Evolutionary conservation across 2,797 vertebrate species (phyloP).

Genomic region (Sylvia borin): DNA sequence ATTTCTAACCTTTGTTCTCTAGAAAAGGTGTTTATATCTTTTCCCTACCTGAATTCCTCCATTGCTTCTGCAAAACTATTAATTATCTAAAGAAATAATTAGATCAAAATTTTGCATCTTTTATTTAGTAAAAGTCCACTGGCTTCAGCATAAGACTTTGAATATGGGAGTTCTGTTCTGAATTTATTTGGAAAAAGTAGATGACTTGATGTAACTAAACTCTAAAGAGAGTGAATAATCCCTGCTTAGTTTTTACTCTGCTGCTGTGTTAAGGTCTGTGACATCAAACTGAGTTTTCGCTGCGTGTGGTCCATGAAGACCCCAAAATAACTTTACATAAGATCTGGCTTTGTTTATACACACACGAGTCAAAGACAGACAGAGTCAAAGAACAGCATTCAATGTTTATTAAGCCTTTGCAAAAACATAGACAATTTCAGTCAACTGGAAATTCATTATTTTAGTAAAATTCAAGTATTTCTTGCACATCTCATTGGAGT

Average conservation of each 20-base stretch:
- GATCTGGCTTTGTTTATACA: neutral
- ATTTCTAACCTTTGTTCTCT: neutral
- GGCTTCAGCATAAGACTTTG: neutral
- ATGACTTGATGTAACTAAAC: neutral
- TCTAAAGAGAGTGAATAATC: neutral
- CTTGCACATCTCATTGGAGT: neutral
- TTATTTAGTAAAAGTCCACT: neutral
- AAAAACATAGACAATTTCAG: conserved; percentile 24
- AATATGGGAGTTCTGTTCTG: neutral
- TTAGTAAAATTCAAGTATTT: conserved; percentile 28
- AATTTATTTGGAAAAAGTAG: neutral
- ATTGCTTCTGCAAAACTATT: neutral
- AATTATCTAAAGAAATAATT: neutral
- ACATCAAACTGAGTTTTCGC: neutral
- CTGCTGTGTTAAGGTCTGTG: neutral
- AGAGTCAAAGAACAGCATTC: neutral
- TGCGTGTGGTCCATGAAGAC: neutral
- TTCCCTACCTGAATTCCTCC: neutral
- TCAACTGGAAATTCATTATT: neutral
- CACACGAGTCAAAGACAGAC: neutral
- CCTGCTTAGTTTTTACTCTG: neutral
- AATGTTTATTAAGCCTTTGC: conserved; percentile 42
- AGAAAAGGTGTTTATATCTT: neutral
- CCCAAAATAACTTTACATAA: neutral
- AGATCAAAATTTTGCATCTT: neutral